Evolutionary conservation across 2,888 invertebrate species (phyloP).

Genomic region (Bedellia somnulentella): DNA sequence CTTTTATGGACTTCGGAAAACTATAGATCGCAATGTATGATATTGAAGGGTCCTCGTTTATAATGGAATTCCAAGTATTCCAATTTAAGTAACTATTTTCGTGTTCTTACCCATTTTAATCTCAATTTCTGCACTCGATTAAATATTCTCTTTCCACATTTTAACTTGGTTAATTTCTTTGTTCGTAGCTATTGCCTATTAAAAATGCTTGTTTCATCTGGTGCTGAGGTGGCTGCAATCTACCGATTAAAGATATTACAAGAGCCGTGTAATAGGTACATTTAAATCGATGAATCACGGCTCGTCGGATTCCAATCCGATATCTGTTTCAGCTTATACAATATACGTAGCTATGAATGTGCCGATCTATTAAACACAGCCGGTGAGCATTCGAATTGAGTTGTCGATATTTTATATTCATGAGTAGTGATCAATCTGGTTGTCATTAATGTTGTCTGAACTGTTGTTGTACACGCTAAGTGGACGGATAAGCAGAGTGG

Average conservation of each 20-base stretch:
- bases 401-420: conserved; percentile 1
- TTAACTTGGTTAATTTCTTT: too few species aligned
- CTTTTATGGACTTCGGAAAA: conserved; percentile 7
- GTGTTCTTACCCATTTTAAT: too few species aligned
- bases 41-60: conserved; percentile 1
- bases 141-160: too few species aligned
- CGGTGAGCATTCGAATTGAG: conserved; percentile 2
- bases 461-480: too few species aligned
- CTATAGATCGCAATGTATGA: conserved; percentile 5
- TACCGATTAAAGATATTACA: conserved; percentile 21
- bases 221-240: conserved; percentile 18
- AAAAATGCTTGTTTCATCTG: not conserved
- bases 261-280: conserved; percentile 30
- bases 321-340: conserved; percentile 8
- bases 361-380: conserved; percentile 4
- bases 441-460: too few species aligned
- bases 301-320: conserved; percentile 26
- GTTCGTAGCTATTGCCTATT: conserved; percentile 1
- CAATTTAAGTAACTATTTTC: conserved; percentile 5
- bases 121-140: too few species aligned
- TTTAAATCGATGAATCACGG: conserved; percentile 40
- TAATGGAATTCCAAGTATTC: conserved; percentile 5
- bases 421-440: too few species aligned
- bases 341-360: conserved; percentile 1
- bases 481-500: too few species aligned